Conservation (phyloP, 37 sponge, comb jelly and placozoan species). For the Corticium candelabrum region DNA sequence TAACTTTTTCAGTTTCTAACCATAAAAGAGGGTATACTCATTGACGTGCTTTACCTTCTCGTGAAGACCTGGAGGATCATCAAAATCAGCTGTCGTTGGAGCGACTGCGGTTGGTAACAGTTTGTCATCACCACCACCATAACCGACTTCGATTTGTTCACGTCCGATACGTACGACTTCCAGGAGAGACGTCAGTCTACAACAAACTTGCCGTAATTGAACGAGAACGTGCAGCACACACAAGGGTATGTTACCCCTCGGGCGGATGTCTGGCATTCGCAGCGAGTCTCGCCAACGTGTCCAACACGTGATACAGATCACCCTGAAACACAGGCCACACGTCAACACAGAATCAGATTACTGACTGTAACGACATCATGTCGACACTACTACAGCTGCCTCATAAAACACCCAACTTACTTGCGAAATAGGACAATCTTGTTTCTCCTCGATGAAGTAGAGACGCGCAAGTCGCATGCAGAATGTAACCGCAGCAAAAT, state of each 20-base stretch:
- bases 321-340: background rate
- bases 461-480: constrained; percentile 3
- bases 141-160: background rate
- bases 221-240: background rate
- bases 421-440: background rate
- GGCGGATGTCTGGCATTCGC: constrained; percentile 63
- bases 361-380: too few relatives aligned
- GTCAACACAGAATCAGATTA: too few relatives aligned
- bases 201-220: background rate
- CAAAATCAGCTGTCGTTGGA: constrained; percentile 33
- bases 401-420: background rate
- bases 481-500: background rate
- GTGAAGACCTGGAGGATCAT: constrained; percentile 89
- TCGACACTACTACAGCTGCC: too few relatives aligned
- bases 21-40: too few relatives aligned
- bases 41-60: constrained; percentile 50
- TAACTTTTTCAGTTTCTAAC: too few relatives aligned
- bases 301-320: constrained; percentile 10
- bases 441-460: background rate
- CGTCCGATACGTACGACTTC: background rate
- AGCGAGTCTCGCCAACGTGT: constrained; percentile 44
- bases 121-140: background rate
- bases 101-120: background rate
- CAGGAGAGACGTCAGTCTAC: background rate
- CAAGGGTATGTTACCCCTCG: constrained; percentile 68